phyloP scores from a whole-genome alignment of 2,113 vertebrate species.

The Hylia prasina region DNA sequence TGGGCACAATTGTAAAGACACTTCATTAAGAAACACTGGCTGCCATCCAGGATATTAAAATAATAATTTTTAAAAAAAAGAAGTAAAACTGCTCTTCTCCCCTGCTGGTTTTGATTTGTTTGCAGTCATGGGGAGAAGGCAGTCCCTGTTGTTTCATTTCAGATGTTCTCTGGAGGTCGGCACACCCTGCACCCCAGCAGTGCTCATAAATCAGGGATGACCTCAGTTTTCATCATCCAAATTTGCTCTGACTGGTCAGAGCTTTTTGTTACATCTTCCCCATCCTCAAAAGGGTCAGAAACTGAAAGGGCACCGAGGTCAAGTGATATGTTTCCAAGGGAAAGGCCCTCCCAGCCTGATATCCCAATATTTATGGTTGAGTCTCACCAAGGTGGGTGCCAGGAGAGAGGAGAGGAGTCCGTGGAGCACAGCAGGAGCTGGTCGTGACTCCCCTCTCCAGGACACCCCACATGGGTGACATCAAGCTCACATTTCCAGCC shows the following conservation, averaged over 20 bases:
- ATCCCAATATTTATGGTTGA: neutral
- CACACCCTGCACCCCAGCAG: neutral
- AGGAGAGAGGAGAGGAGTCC: neutral
- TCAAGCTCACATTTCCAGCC: neutral
- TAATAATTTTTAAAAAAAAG: neutral
- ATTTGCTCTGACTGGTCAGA: neutral
- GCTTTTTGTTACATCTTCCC: neutral
- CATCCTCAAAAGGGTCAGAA: neutral
- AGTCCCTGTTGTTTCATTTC: neutral
- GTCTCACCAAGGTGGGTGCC: accelerated
- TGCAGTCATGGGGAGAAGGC: neutral
- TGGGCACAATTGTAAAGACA: neutral
- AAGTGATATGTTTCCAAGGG: neutral
- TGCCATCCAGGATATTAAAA: neutral
- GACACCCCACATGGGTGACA: neutral
- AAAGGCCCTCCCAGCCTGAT: neutral
- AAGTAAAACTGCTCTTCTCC: neutral
- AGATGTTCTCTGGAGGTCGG: neutral
- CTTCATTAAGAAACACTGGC: neutral
- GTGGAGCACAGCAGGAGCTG: neutral
- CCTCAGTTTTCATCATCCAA: neutral
- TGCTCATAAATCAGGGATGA: neutral
- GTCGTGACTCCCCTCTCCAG: neutral
- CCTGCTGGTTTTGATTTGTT: neutral
- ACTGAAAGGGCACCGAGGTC: neutral